Evolutionary conservation across 2,888 invertebrate genomes (phyloP), one percentile per base, ranked within the genome.

Genomic region (Mellilla xanthometata): DNA sequence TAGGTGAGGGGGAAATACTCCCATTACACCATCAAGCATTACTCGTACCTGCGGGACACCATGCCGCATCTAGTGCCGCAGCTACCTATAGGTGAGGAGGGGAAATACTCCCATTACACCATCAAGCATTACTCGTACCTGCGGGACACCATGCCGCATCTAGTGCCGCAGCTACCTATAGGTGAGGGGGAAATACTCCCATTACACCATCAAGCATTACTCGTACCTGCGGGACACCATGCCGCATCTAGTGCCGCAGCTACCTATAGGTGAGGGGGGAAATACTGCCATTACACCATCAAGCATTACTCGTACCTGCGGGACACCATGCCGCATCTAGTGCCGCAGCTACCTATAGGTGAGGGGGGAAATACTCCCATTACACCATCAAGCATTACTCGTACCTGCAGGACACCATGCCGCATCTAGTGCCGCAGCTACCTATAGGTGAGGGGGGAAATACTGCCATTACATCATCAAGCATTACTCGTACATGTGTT

Each of bases 271-370:
- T 79, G 31, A 29, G 39, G 35, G 12, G 15, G 2, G 5, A n/a
- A n/a, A n/a, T n/a, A n/a, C n/a, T n/a, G n/a, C n/a, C n/a, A n/a
- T n/a, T n/a, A 98, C 73, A 97, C 97, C 0, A 90, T 95, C 39
- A 94, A 97, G 40, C 99, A 99, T 83, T 99, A 99, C 87, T 94
- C 94, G 0, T 99, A 98, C 76, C 88, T 99, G 28, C 91, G 97
- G 2, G 97, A 98, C 76, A 97, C 97, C 7, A 95, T 98, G 93
- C 97, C 98, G 1, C 93, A 95, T 63, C 90, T 98, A 12, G 97
- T 99, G 23, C 98, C 98, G 0, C 89, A 91, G 39, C 65, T 93
- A 46, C 92, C 92, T 12, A 91, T 92, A 12, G 92, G 92, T 79
- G 31, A 29, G 39, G 35, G 12, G 15, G 2, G 5, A n/a, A n/a